A percentile compares a stretch with the other conserved stretches of the same genome.
These are phyloP conservation scores for Puffinus mauretanicus DNA, from an alignment of 2,113 vertebrate species.

Conservation along the genomic window DNA sequence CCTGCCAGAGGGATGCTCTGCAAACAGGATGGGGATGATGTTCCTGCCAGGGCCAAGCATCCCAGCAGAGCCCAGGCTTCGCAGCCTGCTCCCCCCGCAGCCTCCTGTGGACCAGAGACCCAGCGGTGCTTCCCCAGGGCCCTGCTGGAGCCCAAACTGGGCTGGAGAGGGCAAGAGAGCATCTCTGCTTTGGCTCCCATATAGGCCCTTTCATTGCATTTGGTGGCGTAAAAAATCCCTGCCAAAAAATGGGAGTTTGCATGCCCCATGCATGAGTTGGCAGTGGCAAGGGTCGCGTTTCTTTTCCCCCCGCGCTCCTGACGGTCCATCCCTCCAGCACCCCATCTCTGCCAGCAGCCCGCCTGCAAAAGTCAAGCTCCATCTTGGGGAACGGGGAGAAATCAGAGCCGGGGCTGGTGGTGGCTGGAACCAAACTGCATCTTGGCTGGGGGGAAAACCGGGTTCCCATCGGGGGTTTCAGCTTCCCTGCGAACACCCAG, in stretches of 20 bases:
- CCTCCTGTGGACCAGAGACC: background rate
- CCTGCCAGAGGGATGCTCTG: background rate
- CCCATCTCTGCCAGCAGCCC: background rate
- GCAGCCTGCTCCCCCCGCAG: background rate
- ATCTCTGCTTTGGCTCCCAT: background rate
- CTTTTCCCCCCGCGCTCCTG: background rate
- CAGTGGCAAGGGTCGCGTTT: background rate
- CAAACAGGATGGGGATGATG: background rate
- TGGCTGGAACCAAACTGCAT: accelerated
- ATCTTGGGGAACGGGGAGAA: background rate
- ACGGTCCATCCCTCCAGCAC: background rate
- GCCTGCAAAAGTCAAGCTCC: background rate
- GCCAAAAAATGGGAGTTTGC: background rate
- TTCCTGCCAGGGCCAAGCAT: background rate
- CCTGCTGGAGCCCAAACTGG: background rate
- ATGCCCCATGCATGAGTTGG: accelerated
- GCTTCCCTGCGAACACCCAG: background rate
- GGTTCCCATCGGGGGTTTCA: background rate
- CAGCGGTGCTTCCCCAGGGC: background rate
- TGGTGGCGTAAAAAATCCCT: background rate
- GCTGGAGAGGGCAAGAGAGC: background rate
- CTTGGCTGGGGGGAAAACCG: accelerated
- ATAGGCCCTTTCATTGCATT: background rate
- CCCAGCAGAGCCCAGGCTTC: background rate
- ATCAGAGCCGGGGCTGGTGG: background rate